phyloP scores from a whole-genome alignment of 2,113 vertebrate genomes.

The Myrmecobius fasciatus region DNA sequence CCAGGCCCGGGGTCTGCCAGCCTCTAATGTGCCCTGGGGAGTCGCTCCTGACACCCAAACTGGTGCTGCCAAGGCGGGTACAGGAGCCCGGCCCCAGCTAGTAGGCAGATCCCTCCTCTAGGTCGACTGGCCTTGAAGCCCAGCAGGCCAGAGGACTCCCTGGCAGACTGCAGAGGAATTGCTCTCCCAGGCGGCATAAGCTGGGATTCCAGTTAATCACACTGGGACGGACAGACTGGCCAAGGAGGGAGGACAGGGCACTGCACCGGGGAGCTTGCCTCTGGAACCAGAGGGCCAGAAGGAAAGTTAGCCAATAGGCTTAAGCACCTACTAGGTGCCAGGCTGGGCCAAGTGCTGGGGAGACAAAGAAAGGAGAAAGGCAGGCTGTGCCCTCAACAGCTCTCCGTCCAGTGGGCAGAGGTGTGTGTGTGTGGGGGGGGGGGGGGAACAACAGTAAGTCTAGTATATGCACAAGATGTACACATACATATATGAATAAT shows the following conservation, averaged over 20 bases:
- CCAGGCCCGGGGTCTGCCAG: background rate
- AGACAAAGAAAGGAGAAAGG: background rate
- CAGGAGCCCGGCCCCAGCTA: background rate
- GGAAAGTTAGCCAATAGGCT: background rate
- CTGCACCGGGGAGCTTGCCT: too few species aligned
- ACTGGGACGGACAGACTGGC: background rate
- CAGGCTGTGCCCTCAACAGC: background rate
- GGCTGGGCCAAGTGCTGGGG: background rate
- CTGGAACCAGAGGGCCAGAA: background rate
- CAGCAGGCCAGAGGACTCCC: background rate
- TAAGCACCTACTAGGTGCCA: background rate
- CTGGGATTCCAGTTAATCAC: background rate
- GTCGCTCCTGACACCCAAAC: background rate
- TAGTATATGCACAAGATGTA: too few species aligned
- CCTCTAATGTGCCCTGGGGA: background rate
- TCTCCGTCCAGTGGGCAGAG: background rate
- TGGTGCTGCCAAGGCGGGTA: background rate
- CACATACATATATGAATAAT: too few species aligned
- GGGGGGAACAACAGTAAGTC: too few species aligned
- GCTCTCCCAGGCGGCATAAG: too few species aligned
- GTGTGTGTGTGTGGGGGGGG: too few species aligned
- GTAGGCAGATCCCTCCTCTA: too few species aligned
- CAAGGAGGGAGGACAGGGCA: background rate
- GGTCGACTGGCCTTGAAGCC: background rate
- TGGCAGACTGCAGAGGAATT: background rate